phyloP scores from a whole-genome alignment of 92 coral and sea anemone genomes.

The Zoanthus gigantus region DNA sequence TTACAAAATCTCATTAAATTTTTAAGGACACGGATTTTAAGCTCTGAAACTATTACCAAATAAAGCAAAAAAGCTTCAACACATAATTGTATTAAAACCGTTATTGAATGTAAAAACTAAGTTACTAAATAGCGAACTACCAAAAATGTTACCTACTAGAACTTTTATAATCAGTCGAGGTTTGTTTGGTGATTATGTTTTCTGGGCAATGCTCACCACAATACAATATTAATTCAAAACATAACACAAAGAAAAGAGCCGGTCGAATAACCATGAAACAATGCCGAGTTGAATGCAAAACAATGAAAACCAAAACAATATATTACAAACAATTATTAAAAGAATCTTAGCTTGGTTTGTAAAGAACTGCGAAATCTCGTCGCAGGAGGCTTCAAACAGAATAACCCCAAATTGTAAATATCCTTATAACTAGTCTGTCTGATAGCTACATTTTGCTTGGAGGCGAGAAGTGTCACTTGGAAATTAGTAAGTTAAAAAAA shows the following conservation, averaged over 20 bases:
- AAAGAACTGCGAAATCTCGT: background rate
- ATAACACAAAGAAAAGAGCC: background rate
- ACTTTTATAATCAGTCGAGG: too few species aligned
- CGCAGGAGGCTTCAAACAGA: too few species aligned
- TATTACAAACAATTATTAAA: background rate
- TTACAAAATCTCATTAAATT: background rate
- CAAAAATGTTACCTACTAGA: background rate
- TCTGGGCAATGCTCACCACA: too few species aligned
- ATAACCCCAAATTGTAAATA: too few species aligned
- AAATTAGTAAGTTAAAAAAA: too few species aligned
- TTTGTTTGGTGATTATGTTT: background rate
- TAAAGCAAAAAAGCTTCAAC: background rate
- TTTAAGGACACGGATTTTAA: background rate
- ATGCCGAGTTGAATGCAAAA: background rate
- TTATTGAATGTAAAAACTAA: background rate
- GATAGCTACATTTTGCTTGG: too few species aligned
- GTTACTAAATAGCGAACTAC: background rate
- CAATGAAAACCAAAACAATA: background rate
- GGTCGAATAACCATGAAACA: background rate
- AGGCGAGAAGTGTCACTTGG: too few species aligned
- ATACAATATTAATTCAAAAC: background rate
- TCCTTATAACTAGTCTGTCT: too few species aligned
- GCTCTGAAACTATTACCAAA: background rate
- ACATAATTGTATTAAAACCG: background rate
- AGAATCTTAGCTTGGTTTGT: background rate